These are phyloP conservation scores for Carassius carassius DNA, from an alignment of 2,113 vertebrate genomes.

Conservation along the genomic window DNA sequence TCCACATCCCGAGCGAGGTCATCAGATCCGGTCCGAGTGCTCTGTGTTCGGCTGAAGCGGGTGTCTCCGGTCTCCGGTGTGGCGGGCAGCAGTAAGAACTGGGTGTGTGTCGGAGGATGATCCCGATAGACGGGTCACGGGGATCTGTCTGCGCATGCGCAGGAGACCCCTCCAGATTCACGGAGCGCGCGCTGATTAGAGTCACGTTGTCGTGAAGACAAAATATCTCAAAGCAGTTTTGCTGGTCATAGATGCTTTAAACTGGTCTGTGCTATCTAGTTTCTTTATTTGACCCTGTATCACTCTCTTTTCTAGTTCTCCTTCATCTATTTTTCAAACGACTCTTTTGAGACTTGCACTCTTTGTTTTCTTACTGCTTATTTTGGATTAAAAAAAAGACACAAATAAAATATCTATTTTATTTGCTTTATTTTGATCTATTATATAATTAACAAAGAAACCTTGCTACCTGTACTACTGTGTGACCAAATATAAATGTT, in stretches of 20 bases:
- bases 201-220: neutral
- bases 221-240: neutral
- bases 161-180: neutral
- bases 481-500: neutral
- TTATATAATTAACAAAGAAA: no score
- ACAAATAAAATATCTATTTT: no score
- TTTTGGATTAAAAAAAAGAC: no score
- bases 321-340: no score
- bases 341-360: no score
- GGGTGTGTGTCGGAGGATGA: conserved; percentile 31
- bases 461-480: no score
- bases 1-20: conserved; percentile 7
- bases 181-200: neutral
- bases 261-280: neutral
- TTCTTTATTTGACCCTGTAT: no score
- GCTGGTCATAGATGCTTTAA: neutral
- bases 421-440: no score
- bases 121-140: conserved; percentile 37
- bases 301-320: no score
- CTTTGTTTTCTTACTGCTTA: no score
- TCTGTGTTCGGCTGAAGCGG: neutral
- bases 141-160: conserved; percentile 35
- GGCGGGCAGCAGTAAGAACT: neutral
- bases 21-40: neutral
- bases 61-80: neutral